Conservation (phyloP, 2,888 invertebrate species). For the Brachycybe producta region DNA sequence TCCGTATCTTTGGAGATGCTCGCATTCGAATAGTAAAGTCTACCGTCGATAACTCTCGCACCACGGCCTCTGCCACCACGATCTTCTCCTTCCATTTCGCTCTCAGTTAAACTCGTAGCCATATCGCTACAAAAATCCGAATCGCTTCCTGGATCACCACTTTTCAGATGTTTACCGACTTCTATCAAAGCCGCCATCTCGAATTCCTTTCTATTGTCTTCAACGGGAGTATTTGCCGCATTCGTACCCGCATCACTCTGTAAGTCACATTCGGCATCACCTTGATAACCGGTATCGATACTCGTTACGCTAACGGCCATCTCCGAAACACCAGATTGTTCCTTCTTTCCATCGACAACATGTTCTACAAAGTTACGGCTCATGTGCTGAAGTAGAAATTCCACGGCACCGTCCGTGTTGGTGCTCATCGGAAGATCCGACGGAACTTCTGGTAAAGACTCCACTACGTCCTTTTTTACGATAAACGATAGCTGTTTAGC, state of each 20-base stretch:
- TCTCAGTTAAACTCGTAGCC: slow-evolving; percentile 41
- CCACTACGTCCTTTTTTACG: too few relatives aligned
- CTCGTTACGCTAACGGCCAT: slow-evolving; percentile 40
- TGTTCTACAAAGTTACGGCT: slow-evolving; percentile 11
- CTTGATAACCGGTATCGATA: slow-evolving; percentile 86
- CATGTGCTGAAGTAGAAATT: slow-evolving; percentile 15
- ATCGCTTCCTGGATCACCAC: slow-evolving; percentile 38
- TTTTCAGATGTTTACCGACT: background rate
- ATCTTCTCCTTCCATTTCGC: slow-evolving; percentile 63
- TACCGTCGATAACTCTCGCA: slow-evolving; percentile 78
- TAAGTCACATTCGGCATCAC: slow-evolving; percentile 38
- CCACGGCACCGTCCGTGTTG: background rate
- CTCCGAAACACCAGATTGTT: slow-evolving; percentile 29
- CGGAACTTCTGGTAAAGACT: too few relatives aligned
- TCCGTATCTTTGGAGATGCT: background rate
- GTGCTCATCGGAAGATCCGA: too few relatives aligned
- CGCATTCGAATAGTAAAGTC: slow-evolving; percentile 63
- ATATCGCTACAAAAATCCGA: slow-evolving; percentile 59
- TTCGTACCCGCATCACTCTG: slow-evolving; percentile 48
- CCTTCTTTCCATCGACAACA: slow-evolving; percentile 24
- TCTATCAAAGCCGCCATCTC: slow-evolving; percentile 44
- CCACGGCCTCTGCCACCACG: slow-evolving; percentile 53
- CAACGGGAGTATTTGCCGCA: slow-evolving; percentile 39
- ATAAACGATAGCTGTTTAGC: too few relatives aligned
- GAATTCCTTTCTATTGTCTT: slow-evolving; percentile 31